phyloP scores from a whole-genome alignment of 2,888 invertebrate genomes.

The Oscheius sp. region DNA sequence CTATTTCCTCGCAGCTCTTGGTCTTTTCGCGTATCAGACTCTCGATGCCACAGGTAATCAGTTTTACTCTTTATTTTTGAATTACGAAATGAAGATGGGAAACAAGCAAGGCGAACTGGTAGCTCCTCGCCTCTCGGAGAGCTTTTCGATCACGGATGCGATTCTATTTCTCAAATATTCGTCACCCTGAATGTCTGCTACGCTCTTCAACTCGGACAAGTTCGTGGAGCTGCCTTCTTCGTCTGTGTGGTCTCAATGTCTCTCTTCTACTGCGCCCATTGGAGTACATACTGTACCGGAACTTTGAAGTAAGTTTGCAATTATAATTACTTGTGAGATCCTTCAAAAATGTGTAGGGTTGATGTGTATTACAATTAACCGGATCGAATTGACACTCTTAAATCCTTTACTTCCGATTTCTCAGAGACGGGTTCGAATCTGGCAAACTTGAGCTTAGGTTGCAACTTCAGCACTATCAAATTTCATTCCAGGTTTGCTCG shows the following conservation, averaged over 20 bases:
- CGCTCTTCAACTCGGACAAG: slow-evolving; percentile 89
- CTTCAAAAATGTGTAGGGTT: neutral
- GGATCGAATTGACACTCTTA: too few species aligned
- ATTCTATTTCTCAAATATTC: slow-evolving; percentile 94
- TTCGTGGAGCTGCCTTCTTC: slow-evolving; percentile 94
- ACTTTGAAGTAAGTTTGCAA: slow-evolving; percentile 72
- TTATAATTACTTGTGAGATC: neutral
- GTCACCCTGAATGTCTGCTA: slow-evolving; percentile 94
- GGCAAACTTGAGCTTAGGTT: too few species aligned
- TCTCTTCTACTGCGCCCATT: slow-evolving; percentile 97
- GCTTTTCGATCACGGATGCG: slow-evolving; percentile 99
- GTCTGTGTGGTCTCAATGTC: slow-evolving; percentile 94
- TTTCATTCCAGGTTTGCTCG: slow-evolving; percentile 77
- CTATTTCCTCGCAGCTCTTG: slow-evolving; percentile 89
- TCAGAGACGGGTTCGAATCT: too few species aligned
- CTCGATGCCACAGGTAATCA: slow-evolving; percentile 87
- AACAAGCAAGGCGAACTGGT: slow-evolving; percentile 91
- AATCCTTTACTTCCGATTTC: too few species aligned
- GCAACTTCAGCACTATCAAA: neutral
- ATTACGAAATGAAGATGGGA: slow-evolving; percentile 43
- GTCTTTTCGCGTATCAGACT: slow-evolving; percentile 95
- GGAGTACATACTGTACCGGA: slow-evolving; percentile 98
- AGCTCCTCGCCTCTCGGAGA: slow-evolving; percentile 93
- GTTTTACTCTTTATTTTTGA: neutral
- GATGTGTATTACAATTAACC: neutral